A percentile compares a stretch with the other conserved stretches of the same genome.
These are phyloP conservation scores for Rhinogobius similis DNA, from an alignment of 2,113 vertebrate species.

Conservation along the genomic window DNA sequence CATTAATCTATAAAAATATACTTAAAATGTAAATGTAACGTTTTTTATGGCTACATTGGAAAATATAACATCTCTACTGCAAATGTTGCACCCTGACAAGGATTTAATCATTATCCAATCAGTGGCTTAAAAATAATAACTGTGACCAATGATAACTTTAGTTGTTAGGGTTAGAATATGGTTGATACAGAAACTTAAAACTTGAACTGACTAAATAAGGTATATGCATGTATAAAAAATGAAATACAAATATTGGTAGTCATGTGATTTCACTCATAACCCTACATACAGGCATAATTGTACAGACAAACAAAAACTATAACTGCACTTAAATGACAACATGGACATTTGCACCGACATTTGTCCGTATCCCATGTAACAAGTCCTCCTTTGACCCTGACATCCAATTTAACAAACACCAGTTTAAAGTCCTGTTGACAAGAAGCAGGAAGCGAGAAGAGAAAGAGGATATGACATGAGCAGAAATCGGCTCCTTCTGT, in stretches of 20 bases:
- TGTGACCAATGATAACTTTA: background rate
- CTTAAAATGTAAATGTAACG: slow-evolving; percentile 35
- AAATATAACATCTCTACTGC: background rate
- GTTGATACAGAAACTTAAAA: background rate
- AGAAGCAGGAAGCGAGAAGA: slow-evolving; percentile 74
- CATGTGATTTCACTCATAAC: background rate
- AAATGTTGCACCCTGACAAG: background rate
- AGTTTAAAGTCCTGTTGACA: slow-evolving; percentile 80
- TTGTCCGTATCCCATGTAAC: slow-evolving; percentile 62
- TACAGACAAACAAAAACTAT: slow-evolving; percentile 24
- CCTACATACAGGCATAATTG: background rate
- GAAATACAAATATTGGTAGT: background rate
- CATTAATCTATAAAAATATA: background rate
- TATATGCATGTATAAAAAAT: too few relatives aligned
- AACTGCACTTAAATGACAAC: slow-evolving; percentile 47
- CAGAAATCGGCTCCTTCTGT: slow-evolving; percentile 81
- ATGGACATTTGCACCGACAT: slow-evolving; percentile 26
- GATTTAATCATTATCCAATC: background rate
- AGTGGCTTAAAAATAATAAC: background rate
- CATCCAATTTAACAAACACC: slow-evolving; percentile 77
- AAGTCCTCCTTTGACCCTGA: slow-evolving; percentile 75
- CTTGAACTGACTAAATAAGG: too few relatives aligned
- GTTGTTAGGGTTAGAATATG: background rate
- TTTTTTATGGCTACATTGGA: background rate
- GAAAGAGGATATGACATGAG: slow-evolving; percentile 80